Conservation (phyloP, 2,888 invertebrate species). For the Trissoscelio sp. region DNA sequence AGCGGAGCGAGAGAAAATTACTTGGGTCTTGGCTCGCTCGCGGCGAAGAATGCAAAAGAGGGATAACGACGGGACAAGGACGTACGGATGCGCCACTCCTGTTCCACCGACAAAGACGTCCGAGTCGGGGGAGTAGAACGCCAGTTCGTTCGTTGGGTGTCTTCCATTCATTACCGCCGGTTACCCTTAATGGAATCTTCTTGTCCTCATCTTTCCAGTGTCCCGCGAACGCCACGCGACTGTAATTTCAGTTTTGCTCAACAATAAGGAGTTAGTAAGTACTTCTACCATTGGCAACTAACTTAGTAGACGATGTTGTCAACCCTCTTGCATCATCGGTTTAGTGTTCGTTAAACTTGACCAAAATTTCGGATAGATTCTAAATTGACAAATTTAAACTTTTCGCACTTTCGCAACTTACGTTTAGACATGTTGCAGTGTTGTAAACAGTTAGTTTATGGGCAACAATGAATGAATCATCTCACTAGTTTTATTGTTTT, state of each 20-base stretch:
- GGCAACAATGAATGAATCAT: too few relatives aligned
- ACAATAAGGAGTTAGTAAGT: conserved; percentile 78
- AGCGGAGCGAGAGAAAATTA: conserved; percentile 79
- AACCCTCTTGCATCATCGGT: conserved; percentile 64
- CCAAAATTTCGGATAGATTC: background rate
- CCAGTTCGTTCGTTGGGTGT: conserved; percentile 73
- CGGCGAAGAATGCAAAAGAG: conserved; percentile 70
- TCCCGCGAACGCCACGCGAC: conserved; percentile 73
- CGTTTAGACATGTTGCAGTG: too few relatives aligned
- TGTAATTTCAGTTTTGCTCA: conserved; percentile 78
- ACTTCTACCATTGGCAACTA: conserved; percentile 48
- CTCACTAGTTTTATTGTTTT: too few relatives aligned
- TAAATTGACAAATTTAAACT: too few relatives aligned
- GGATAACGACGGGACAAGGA: conserved; percentile 65
- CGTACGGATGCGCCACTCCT: conserved; percentile 45
- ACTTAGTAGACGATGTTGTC: conserved; percentile 34
- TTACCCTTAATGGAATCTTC: conserved; percentile 82
- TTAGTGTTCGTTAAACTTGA: conserved; percentile 38
- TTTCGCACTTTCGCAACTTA: background rate
- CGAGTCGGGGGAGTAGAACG: conserved; percentile 64
- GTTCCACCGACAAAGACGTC: conserved; percentile 66
- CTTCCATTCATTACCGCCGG: conserved; percentile 82
- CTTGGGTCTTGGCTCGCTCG: conserved; percentile 71
- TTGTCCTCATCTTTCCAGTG: conserved; percentile 80
- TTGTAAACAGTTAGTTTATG: too few relatives aligned